phyloP scores from a whole-genome alignment of 2,888 invertebrate genomes.

The Diachrysia chrysitis region DNA sequence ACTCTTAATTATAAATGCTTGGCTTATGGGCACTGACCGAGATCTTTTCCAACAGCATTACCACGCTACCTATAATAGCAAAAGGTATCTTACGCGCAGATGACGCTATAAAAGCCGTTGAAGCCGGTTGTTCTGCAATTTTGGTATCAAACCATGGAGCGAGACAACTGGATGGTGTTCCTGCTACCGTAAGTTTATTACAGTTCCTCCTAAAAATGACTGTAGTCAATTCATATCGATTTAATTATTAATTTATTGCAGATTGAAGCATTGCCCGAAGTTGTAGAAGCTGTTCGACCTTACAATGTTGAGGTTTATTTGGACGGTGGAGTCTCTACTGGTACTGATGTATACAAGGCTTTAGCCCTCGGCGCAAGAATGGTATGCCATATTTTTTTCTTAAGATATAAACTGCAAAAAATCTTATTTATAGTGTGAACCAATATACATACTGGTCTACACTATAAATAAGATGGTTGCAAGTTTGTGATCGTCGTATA shows the following conservation, averaged over 20 bases:
- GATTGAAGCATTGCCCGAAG: conserved; percentile 95
- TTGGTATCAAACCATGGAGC: conserved; percentile 98
- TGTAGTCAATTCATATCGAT: background rate
- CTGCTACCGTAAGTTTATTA: conserved; percentile 91
- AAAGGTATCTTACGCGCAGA: conserved; percentile 96
- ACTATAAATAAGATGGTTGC: too few species aligned
- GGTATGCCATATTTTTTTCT: conserved; percentile 81
- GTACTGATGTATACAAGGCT: conserved; percentile 97
- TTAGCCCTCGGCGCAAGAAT: conserved; percentile 96
- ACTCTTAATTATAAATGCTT: background rate
- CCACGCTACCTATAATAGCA: conserved; percentile 94
- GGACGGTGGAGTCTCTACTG: conserved; percentile 95
- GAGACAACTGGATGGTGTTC: conserved; percentile 95
- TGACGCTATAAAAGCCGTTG: conserved; percentile 93
- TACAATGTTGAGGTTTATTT: conserved; percentile 93
- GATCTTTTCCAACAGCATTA: conserved; percentile 85
- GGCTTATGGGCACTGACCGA: background rate
- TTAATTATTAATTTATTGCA: conserved; percentile 66
- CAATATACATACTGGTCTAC: too few species aligned
- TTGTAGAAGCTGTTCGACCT: conserved; percentile 91
- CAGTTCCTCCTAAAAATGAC: background rate
- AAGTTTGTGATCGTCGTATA: too few species aligned
- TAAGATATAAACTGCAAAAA: too few species aligned
- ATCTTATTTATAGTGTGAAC: too few species aligned
- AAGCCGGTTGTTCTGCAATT: conserved; percentile 93